A percentile compares a stretch with the other conserved stretches of the same genome.
Conservation (phyloP, 2,888 invertebrate species). For the Luffia ferchaultella region DNA sequence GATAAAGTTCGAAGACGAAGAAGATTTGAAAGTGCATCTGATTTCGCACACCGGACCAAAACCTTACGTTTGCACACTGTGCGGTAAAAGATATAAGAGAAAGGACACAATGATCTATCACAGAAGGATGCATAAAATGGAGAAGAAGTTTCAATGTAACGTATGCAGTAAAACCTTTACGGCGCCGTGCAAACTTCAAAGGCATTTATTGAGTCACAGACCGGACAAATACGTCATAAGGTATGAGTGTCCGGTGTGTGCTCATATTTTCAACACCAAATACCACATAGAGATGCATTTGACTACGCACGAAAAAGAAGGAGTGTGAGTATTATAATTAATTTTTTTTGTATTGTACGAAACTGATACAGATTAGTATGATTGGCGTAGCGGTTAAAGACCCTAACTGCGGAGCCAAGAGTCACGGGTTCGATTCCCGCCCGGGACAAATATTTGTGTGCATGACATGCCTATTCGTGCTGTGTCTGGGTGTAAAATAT, state of each 20-base stretch:
- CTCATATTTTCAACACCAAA: slow-evolving; percentile 53
- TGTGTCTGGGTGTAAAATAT: too few species aligned
- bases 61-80: slow-evolving; percentile 42
- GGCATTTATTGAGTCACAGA: slow-evolving; percentile 34
- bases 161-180: slow-evolving; percentile 42
- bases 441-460: too few species aligned
- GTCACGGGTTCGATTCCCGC: too few species aligned
- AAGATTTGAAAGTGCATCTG: slow-evolving; percentile 27
- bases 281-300: slow-evolving; percentile 51
- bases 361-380: too few species aligned
- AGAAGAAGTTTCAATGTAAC: slow-evolving; percentile 35
- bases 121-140: slow-evolving; percentile 34
- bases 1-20: slow-evolving; percentile 21
- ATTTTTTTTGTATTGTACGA: too few species aligned
- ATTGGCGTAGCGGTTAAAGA: too few species aligned
- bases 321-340: slow-evolving; percentile 28
- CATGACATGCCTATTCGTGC: too few species aligned
- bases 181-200: slow-evolving; percentile 37
- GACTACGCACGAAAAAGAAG: slow-evolving; percentile 45
- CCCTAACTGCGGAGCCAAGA: too few species aligned
- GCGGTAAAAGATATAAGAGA: slow-evolving; percentile 39
- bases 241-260: slow-evolving; percentile 57
- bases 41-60: slow-evolving; percentile 32
- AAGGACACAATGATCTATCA: slow-evolving; percentile 51
- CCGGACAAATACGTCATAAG: slow-evolving; percentile 29